These are phyloP conservation scores for Atopsyche davidsoni DNA, from an alignment of 1,140 invertebrate genomes.

Conservation along the genomic window DNA sequence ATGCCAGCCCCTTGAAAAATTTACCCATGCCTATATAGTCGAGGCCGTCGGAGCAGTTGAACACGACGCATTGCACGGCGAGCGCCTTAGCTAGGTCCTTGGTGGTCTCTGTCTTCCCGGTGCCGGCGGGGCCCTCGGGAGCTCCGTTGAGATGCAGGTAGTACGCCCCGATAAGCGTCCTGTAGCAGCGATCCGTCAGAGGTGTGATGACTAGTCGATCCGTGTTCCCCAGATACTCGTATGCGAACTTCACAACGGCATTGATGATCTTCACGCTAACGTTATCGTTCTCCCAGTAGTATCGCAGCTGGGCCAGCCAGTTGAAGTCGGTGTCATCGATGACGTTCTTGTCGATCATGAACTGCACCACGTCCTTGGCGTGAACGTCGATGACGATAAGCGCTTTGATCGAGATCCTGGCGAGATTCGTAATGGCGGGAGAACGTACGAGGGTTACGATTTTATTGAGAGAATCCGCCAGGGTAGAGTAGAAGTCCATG, in stretches of 20 bases:
- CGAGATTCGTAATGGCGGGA: slow-evolving; percentile 51
- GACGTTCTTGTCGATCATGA: slow-evolving; percentile 64
- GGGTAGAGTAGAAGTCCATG: slow-evolving; percentile 46
- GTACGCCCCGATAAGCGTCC: slow-evolving; percentile 82
- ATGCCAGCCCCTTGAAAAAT: slow-evolving; percentile 77
- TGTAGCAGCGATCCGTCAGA: slow-evolving; percentile 80
- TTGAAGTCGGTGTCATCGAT: slow-evolving; percentile 75
- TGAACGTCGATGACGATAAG: slow-evolving; percentile 90
- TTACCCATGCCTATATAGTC: slow-evolving; percentile 93
- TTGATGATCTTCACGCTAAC: slow-evolving; percentile 82
- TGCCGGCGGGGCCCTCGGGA: slow-evolving; percentile 83
- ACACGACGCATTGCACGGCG: slow-evolving; percentile 84
- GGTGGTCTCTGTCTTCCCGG: slow-evolving; percentile 92
- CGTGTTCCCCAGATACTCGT: slow-evolving; percentile 85
- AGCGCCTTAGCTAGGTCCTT: slow-evolving; percentile 85
- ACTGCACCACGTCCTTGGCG: slow-evolving; percentile 78
- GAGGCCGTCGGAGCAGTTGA: slow-evolving; percentile 86
- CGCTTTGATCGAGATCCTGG: slow-evolving; percentile 74
- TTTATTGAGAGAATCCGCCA: slow-evolving; percentile 56
- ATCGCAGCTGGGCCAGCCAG: slow-evolving; percentile 86
- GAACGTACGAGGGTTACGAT: slow-evolving; percentile 58
- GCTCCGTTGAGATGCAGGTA: slow-evolving; percentile 82
- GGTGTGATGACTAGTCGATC: slow-evolving; percentile 77
- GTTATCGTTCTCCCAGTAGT: slow-evolving; percentile 81
- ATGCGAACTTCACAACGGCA: slow-evolving; percentile 77